Evolutionary conservation across 2,888 invertebrate genomes (phyloP).

Genomic region (Coelinius sp.): DNA sequence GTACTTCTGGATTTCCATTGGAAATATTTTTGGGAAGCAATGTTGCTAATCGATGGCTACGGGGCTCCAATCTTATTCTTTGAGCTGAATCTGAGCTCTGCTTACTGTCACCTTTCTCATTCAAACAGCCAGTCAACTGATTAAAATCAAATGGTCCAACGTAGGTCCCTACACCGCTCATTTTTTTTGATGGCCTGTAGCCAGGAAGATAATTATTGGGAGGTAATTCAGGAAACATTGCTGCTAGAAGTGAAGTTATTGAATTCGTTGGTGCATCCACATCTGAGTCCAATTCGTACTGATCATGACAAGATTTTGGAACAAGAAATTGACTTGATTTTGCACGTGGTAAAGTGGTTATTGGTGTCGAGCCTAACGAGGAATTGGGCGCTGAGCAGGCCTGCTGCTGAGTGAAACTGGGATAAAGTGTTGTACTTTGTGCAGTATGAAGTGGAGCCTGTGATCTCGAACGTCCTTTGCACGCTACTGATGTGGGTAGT

Average conservation of each 20-base stretch:
- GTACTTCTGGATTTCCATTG: conserved; percentile 49
- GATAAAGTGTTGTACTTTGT: conserved; percentile 57
- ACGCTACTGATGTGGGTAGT: conserved; percentile 62
- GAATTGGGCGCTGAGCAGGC: conserved; percentile 70
- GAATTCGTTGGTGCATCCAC: conserved; percentile 57
- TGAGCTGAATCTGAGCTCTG: conserved; percentile 56
- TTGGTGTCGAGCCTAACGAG: conserved; percentile 64
- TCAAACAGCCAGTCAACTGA: conserved; percentile 58
- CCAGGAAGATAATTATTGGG: conserved; percentile 61
- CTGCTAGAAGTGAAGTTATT: conserved; percentile 65
- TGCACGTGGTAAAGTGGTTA: conserved; percentile 65
- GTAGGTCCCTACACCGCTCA: conserved; percentile 54
- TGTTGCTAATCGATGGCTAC: conserved; percentile 59
- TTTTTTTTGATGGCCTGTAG: conserved; percentile 57
- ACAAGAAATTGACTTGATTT: conserved; percentile 68
- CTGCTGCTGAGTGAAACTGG: conserved; percentile 60
- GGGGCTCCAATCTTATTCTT: conserved; percentile 60
- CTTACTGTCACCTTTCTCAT: conserved; percentile 49
- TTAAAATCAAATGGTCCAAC: conserved; percentile 57
- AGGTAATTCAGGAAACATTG: conserved; percentile 67
- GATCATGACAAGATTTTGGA: conserved; percentile 51
- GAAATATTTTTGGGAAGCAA: conserved; percentile 45
- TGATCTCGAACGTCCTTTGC: conserved; percentile 60
- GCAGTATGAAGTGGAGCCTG: conserved; percentile 52
- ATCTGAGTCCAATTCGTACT: conserved; percentile 21